A percentile compares a stretch with the other conserved stretches of the same genome.
Conservation (phyloP, 2,113 vertebrate genomes). For the Neoarius graeffei region DNA sequence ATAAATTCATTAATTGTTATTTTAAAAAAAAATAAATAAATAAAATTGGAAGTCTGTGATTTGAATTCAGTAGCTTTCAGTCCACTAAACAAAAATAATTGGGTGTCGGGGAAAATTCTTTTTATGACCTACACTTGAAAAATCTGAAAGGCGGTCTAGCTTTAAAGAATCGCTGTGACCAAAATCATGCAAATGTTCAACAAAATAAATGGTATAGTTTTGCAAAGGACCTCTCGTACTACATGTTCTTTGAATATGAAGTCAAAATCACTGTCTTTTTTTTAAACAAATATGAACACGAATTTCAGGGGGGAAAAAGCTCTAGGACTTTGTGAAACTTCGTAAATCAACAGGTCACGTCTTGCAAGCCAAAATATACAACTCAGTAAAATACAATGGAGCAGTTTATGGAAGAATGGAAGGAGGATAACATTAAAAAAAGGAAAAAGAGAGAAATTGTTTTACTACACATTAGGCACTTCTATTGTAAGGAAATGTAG, state of each 20-base stretch:
- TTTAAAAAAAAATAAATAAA: too few species aligned
- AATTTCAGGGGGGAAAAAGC: neutral
- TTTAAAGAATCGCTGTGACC: too few species aligned
- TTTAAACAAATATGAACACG: neutral
- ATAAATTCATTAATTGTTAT: too few species aligned
- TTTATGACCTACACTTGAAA: too few species aligned
- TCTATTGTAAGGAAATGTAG: neutral
- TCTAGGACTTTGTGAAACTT: neutral
- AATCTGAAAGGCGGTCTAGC: too few species aligned
- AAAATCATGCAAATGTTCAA: too few species aligned
- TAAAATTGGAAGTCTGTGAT: too few species aligned
- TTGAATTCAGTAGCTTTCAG: too few species aligned
- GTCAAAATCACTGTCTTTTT: neutral
- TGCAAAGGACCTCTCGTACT: neutral
- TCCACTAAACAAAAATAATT: too few species aligned
- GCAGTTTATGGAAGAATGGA: neutral
- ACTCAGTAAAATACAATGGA: neutral
- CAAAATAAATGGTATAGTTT: neutral
- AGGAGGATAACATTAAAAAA: neutral
- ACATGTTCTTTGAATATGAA: neutral
- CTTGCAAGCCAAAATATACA: neutral
- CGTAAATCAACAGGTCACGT: neutral
- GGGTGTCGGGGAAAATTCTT: too few species aligned
- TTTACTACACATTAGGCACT: neutral
- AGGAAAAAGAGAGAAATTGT: neutral